Conservation (phyloP, 2,113 vertebrate genomes). For the Collichthys lucidus region DNA sequence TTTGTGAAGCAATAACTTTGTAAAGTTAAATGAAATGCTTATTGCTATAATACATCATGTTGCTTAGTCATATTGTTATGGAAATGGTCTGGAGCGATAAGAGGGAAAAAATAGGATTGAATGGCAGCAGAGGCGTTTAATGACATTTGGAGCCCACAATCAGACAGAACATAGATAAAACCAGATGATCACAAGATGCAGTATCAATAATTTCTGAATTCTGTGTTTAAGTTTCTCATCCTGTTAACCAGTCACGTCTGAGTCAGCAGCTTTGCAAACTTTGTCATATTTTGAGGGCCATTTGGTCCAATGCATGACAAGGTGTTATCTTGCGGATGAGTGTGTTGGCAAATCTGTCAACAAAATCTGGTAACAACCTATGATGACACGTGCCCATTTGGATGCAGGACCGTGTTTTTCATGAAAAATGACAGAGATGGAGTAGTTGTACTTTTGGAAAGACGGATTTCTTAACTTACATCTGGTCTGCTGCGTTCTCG, state of each 20-base stretch:
- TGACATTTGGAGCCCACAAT: neutral
- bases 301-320: constrained; percentile 40
- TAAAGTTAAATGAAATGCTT: constrained; percentile 57
- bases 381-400: neutral
- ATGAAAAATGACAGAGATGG: neutral
- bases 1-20: constrained; percentile 53
- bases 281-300: constrained; percentile 21
- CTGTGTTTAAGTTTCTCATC: constrained; percentile 2
- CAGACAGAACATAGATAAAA: neutral
- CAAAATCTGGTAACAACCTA: constrained; percentile 28
- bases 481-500: neutral
- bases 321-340: constrained; percentile 15
- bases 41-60: constrained; percentile 50
- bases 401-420: neutral
- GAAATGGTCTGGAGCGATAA: constrained; percentile 30
- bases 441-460: neutral
- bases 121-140: neutral
- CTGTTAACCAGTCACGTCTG: constrained; percentile 40
- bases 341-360: constrained; percentile 24
- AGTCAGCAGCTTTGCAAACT: constrained; percentile 32
- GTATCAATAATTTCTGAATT: neutral
- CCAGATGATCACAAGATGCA: neutral
- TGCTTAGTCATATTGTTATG: constrained; percentile 33
- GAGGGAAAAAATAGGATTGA: constrained; percentile 9
- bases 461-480: neutral